Base-by-base conservation (phyloP, 2,797 vertebrate species). In the Gobionotothen gibberifrons region DNA sequence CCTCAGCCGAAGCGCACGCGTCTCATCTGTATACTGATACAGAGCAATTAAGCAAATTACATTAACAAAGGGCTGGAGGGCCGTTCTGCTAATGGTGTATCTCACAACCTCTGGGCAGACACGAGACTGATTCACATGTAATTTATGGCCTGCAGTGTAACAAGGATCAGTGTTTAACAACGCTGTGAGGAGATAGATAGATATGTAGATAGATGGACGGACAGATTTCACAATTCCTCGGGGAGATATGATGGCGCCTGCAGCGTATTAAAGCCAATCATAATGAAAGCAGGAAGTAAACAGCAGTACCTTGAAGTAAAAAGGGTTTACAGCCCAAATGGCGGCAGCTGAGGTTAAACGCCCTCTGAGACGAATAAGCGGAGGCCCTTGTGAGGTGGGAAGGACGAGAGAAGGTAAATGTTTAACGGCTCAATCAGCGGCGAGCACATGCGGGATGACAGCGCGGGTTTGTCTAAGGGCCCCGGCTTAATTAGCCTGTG, bases 401-500 rank as follows among this genome's bases (percentile, higher is more conserved):
- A 72, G 89, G 85, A 84, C 65, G 16, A 83, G 88, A 62, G 83
- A 87, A 87, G 88, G 88, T 89, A 94, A 94, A 93, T 92, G 93
- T 95, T 95, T 94, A 96, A 96, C 92, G 90, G 96, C 96, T 97
- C 97, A 97, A 97, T 96, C 97, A 89, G 93, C 94, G 94, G 83
- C 84, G 94, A 96, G 96, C 96, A 95, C 96, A 97, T 96, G 94
- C 89, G 93, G 94, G 95, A 96, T 96, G 97, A 96, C 96, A 96
- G 96, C 95, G 95, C 92, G 90, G 97, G 95, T 96, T 97, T 97
- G 96, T 98, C 96, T 97, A 42, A 84, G 96, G 86, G 97, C 95
- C 96, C 96, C 95, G 96, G 96, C 96, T 97, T 98, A 99, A 99
- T 99, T 99, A 99, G 98, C 97, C 96, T 94, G 96, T 96, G 97